These are phyloP conservation scores for Heteromurus nitidus DNA, from an alignment of 2,888 invertebrate species.

Conservation along the genomic window DNA sequence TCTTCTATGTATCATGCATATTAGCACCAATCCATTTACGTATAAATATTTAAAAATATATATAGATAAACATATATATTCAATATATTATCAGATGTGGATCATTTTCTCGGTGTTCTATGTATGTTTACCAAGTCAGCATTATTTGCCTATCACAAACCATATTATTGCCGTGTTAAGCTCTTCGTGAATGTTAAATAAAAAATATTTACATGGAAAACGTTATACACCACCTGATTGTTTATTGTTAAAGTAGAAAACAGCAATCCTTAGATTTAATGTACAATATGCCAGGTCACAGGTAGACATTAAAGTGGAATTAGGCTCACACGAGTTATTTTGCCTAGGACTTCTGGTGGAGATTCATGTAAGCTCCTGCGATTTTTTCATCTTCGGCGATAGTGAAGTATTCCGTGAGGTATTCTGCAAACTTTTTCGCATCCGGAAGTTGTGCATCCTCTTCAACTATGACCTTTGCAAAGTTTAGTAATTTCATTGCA, in stretches of 20 bases:
- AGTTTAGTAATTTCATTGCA: neutral
- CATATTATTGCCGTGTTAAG: neutral
- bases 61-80: neutral
- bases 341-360: too few species aligned
- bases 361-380: conserved; percentile 86
- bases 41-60: too few species aligned
- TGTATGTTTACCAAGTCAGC: conserved; percentile 29
- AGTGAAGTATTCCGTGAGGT: conserved; percentile 82
- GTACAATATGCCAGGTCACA: neutral
- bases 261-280: neutral
- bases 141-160: conserved; percentile 37
- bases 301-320: neutral
- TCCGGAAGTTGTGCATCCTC: conserved; percentile 82
- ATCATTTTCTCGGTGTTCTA: neutral
- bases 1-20: too few species aligned
- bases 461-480: conserved; percentile 80
- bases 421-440: conserved; percentile 83
- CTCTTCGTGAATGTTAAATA: neutral
- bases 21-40: too few species aligned
- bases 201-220: neutral
- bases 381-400: conserved; percentile 81
- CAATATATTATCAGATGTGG: neutral
- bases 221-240: neutral
- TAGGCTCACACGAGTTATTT: neutral
- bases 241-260: neutral